Evolutionary conservation across 2,113 vertebrate genomes (phyloP).

Genomic region (Takifugu flavidus): DNA sequence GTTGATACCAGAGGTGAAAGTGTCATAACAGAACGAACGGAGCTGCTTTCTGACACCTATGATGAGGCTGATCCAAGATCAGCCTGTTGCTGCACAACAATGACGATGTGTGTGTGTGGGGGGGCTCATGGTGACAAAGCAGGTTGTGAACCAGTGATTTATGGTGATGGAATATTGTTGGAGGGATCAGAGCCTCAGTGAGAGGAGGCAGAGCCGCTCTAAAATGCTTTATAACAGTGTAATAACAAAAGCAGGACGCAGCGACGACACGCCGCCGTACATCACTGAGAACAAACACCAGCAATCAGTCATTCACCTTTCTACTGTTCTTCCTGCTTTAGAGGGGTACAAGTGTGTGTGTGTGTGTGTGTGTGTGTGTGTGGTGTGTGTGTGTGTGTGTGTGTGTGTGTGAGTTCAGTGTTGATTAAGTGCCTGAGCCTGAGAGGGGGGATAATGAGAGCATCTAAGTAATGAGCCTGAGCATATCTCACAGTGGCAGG

Average conservation of each 20-base stretch:
- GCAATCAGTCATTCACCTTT: constrained; percentile 64
- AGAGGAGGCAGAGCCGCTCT: constrained; percentile 52
- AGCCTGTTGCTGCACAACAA: too few species aligned
- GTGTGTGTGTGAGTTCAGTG: constrained; percentile 56
- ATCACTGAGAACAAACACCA: constrained; percentile 69
- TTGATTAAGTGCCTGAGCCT: constrained; percentile 76
- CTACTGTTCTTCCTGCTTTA: constrained; percentile 47
- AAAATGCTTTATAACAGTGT: constrained; percentile 61
- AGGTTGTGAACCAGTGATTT: constrained; percentile 3
- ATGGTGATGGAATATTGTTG: constrained; percentile 31
- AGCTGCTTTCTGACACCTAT: too few species aligned
- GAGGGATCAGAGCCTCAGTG: constrained; percentile 46
- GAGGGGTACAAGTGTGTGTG: constrained; percentile 22
- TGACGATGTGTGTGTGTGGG: too few species aligned
- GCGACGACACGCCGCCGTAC: constrained; percentile 57
- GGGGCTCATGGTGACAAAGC: too few species aligned
- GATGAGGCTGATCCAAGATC: too few species aligned
- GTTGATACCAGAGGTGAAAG: too few species aligned
- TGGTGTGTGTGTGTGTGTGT: constrained; percentile 42
- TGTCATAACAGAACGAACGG: too few species aligned
- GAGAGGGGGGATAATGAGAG: constrained; percentile 72
- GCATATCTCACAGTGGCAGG: constrained; percentile 73
- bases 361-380: constrained; percentile 1
- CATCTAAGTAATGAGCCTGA: constrained; percentile 75
- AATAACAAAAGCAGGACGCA: constrained; percentile 65